A percentile compares a stretch with the other conserved stretches of the same genome.
phyloP scores from a whole-genome alignment of 2,888 invertebrate species.

The Cancer borealis region DNA sequence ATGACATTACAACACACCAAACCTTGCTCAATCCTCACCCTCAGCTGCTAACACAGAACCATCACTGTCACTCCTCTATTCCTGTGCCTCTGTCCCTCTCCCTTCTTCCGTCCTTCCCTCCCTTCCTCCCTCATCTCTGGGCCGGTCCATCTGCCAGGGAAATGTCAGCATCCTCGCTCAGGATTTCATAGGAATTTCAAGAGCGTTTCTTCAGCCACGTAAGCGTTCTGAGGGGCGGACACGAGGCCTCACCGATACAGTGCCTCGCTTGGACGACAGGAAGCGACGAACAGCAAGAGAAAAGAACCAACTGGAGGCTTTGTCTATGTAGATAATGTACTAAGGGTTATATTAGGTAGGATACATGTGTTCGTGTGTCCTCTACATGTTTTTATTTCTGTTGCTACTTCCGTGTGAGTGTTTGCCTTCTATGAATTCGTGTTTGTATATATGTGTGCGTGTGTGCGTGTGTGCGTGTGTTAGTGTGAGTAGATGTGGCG shows the following conservation, averaged over 20 bases:
- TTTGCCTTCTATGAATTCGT: background rate
- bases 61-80: background rate
- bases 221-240: background rate
- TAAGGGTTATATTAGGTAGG: too few relatives aligned
- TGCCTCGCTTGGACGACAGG: constrained; percentile 2
- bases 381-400: too few relatives aligned
- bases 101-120: background rate
- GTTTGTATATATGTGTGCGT: background rate
- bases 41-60: background rate
- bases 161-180: background rate
- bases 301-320: background rate
- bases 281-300: background rate
- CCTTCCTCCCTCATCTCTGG: constrained; percentile 11
- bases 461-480: constrained; percentile 31
- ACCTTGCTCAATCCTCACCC: background rate
- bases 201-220: constrained; percentile 18
- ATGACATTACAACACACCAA: too few relatives aligned
- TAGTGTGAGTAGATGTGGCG: background rate
- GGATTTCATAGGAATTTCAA: constrained; percentile 38
- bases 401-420: too few relatives aligned
- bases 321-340: background rate
- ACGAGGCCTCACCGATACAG: background rate
- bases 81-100: background rate
- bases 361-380: background rate
- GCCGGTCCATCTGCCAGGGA: constrained; percentile 24